Evolutionary conservation across 2,888 invertebrate species (phyloP), one percentile per base, ranked within the genome.

Genomic region (Mylabris sibirica): DNA sequence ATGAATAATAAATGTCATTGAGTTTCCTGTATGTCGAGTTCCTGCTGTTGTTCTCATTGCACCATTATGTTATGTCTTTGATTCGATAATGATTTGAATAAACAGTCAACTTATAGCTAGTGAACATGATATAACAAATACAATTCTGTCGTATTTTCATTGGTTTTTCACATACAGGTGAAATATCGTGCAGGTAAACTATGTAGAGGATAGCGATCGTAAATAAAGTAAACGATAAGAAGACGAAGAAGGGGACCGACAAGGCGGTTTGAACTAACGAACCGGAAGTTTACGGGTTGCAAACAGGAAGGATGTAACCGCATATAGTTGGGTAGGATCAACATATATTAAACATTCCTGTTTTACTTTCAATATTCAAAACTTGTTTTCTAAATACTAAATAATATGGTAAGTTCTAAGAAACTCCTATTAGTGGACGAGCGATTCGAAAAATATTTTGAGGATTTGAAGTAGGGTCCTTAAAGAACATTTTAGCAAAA

Each of bases 321-420:
- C 24, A 12, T 44, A 41, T 61, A 61, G 38, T 41, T 24, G 57
- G 57, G 44, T n/a, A 38, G 59, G 66, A 60, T 65, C 66, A 63
- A 64, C 61, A 64, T 69, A 68, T 60, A 41, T 63, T 67, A 66
- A 63, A 53, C 53, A 53, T 11, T 22, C 22, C 53, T 2, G 20
- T 12, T 44, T n/a, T 22, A 20, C 22, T 53, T 22, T 26, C 53
- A 22, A 12, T 11, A 22, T 53, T 12, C 17, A 17, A 44, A 44
- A n/a, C 17, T 17, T 44, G 1, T 44, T 12, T n/a, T 12, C 11
- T 44, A 44, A n/a, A n/a, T n/a, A n/a, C n/a, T n/a, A n/a, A n/a
- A n/a, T n/a, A n/a, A n/a, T n/a, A n/a, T n/a, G n/a, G n/a, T n/a
- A n/a, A n/a, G n/a, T n/a, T n/a, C n/a, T n/a, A n/a, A n/a, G n/a